Conservation (phyloP, 1,140 invertebrate genomes). For the Atta colombica region DNA sequence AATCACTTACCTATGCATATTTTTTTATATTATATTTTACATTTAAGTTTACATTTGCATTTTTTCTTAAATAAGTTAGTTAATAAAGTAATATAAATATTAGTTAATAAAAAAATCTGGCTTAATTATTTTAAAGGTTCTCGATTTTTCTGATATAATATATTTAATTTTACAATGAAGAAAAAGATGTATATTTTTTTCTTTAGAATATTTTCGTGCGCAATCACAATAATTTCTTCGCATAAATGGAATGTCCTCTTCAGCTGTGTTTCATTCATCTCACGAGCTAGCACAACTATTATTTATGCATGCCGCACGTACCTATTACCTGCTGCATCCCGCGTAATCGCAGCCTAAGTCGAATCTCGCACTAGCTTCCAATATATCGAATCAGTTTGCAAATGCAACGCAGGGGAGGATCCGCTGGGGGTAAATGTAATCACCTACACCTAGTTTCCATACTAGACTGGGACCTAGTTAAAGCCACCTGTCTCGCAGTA, state of each 20-base stretch:
- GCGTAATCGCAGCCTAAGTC: slow-evolving; percentile 56
- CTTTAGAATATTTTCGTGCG: neutral
- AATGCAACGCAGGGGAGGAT: slow-evolving; percentile 55
- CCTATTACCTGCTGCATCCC: slow-evolving; percentile 63
- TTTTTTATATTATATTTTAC: neutral
- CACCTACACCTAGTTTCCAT: slow-evolving; percentile 58
- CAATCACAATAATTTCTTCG: slow-evolving; percentile 29
- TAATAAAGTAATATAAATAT: neutral
- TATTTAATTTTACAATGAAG: neutral
- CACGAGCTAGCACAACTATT: slow-evolving; percentile 54
- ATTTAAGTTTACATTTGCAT: neutral
- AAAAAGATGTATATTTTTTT: neutral
- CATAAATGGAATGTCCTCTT: slow-evolving; percentile 34
- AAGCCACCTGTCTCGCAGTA: slow-evolving; percentile 62
- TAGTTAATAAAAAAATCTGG: too few relatives aligned
- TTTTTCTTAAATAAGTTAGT: neutral
- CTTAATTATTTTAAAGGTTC: neutral
- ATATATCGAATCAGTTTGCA: slow-evolving; percentile 64
- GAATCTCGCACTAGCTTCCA: slow-evolving; percentile 23
- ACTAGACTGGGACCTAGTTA: slow-evolving; percentile 64
- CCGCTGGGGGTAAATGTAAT: slow-evolving; percentile 64
- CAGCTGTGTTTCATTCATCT: slow-evolving; percentile 49
- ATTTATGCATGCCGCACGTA: slow-evolving; percentile 62
- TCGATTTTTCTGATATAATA: neutral
- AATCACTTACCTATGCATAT: neutral